phyloP scores from a whole-genome alignment of 2,113 vertebrate species.

The Pipa parva region DNA sequence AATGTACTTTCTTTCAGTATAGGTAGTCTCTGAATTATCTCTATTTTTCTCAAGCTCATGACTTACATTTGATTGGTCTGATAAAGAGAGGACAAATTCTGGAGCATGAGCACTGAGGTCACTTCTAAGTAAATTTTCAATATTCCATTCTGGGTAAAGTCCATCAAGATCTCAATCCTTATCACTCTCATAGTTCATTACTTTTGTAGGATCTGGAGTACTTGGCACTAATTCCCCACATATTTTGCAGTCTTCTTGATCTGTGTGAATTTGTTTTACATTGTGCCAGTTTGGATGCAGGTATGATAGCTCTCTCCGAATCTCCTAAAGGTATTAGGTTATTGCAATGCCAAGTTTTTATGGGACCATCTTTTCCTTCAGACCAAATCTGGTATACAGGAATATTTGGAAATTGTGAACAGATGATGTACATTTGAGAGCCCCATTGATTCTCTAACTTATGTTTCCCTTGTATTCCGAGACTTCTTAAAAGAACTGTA shows the following conservation, averaged over 20 bases:
- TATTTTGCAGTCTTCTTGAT: too few relatives aligned
- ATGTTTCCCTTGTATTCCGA: neutral
- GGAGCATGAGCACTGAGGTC: too few relatives aligned
- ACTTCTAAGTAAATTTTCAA: too few relatives aligned
- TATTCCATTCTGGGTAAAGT: too few relatives aligned
- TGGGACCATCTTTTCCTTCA: neutral
- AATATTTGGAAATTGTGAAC: neutral
- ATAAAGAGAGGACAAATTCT: neutral
- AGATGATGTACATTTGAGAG: too few relatives aligned
- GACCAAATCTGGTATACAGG: neutral
- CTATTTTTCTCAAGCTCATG: neutral
- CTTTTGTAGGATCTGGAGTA: too few relatives aligned
- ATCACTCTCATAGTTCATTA: too few relatives aligned
- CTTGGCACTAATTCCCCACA: too few relatives aligned
- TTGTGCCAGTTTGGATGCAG: too few relatives aligned
- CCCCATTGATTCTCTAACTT: constrained; percentile 3
- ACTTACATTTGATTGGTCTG: neutral
- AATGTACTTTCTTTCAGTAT: neutral
- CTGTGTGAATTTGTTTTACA: too few relatives aligned
- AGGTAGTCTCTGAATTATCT: neutral
- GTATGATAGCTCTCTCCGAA: too few relatives aligned
- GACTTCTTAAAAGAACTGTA: neutral
- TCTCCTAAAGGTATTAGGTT: neutral
- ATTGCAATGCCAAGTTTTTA: neutral
- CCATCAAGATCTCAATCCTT: too few relatives aligned